phyloP scores from a whole-genome alignment of 2,797 vertebrate genomes.

The Chiroxiphia lanceolata region DNA sequence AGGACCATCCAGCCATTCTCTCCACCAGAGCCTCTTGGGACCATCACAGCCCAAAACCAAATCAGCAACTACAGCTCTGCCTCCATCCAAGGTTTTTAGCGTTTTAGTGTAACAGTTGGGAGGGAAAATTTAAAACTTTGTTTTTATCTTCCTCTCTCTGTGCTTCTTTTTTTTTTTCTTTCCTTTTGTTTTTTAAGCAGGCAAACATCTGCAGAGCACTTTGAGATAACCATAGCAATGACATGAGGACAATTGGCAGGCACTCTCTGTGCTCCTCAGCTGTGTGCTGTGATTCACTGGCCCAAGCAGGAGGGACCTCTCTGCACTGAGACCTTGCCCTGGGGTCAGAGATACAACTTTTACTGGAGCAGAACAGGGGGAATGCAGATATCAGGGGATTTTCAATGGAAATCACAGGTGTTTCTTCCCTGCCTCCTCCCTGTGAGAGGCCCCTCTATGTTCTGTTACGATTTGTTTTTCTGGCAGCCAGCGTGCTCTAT shows the following conservation, averaged over 20 bases:
- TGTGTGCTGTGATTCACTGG: slow-evolving; percentile 72
- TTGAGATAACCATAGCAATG: slow-evolving; percentile 73
- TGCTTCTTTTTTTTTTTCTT: background rate
- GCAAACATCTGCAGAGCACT: slow-evolving; percentile 80
- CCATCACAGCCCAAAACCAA: background rate
- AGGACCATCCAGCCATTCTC: background rate
- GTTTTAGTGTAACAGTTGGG: background rate
- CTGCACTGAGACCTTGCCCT: slow-evolving; percentile 56
- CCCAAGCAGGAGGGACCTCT: slow-evolving; percentile 61
- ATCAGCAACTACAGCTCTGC: background rate
- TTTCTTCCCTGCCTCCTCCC: slow-evolving; percentile 73
- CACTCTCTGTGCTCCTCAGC: slow-evolving; percentile 60
- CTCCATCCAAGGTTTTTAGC: background rate
- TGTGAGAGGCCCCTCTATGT: slow-evolving; percentile 70
- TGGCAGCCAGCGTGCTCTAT: slow-evolving; percentile 42
- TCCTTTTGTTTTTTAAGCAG: slow-evolving; percentile 41
- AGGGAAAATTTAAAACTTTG: slow-evolving; percentile 7
- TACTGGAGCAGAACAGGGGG: slow-evolving; percentile 45
- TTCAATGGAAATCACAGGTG: slow-evolving; percentile 84
- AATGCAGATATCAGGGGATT: slow-evolving; percentile 69
- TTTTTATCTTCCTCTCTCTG: slow-evolving; percentile 9
- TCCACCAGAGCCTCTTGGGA: background rate
- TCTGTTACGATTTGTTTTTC: slow-evolving; percentile 48
- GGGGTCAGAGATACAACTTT: slow-evolving; percentile 67
- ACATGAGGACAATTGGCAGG: slow-evolving; percentile 61